Evolutionary conservation across 1,140 invertebrate species (phyloP).

Genomic region (Solenopsis fugax): DNA sequence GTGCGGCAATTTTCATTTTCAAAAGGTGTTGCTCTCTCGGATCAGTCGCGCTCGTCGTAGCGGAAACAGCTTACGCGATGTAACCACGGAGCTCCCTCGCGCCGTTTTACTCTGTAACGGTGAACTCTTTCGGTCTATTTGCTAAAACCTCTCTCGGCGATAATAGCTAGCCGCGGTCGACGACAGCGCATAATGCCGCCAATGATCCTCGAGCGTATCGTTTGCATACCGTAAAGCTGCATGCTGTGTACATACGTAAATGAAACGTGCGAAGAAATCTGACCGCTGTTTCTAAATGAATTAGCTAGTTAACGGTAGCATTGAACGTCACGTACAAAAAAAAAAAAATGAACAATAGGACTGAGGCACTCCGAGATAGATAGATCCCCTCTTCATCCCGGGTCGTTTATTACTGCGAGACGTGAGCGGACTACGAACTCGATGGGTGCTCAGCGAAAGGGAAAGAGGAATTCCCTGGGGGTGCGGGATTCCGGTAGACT

Average conservation of each 20-base stretch:
- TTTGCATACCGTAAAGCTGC: not conserved
- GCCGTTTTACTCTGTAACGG: constrained; percentile 53
- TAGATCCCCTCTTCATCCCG: not conserved
- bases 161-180: constrained; percentile 10
- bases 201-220: not conserved
- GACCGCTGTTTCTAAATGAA: not conserved
- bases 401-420: not conserved
- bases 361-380: not conserved
- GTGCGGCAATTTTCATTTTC: constrained; percentile 24
- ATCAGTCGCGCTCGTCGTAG: constrained; percentile 46
- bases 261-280: not conserved
- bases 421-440: not conserved
- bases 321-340: not conserved
- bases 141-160: constrained; percentile 16
- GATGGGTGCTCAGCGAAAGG: not conserved
- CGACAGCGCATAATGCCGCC: constrained; percentile 9
- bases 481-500: constrained; percentile 24
- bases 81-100: constrained; percentile 10
- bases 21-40: constrained; percentile 31
- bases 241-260: not conserved
- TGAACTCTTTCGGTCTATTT: constrained; percentile 67
- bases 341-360: not conserved
- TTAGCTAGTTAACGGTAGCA: not conserved
- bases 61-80: constrained; percentile 20
- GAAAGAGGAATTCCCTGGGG: constrained; percentile 32